Percentiles rank a stretch among this genome's conserved stretches.
phyloP scores from a whole-genome alignment of 1,140 invertebrate species.

The Hetaerina americana region DNA sequence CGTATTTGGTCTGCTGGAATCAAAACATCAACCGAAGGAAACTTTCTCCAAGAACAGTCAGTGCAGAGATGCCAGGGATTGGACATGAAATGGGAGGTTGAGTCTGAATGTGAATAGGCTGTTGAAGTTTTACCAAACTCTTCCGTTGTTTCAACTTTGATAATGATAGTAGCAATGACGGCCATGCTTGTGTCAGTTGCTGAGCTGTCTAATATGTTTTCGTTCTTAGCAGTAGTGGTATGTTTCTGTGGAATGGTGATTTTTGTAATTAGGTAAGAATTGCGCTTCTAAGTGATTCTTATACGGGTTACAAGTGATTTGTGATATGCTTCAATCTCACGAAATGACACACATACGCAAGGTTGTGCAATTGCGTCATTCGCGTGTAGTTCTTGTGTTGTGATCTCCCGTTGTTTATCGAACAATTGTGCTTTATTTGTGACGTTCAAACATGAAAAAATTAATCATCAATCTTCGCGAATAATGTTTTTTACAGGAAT shows the following conservation, averaged over 20 bases:
- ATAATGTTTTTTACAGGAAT: slow-evolving; percentile 37
- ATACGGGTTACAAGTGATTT: neutral
- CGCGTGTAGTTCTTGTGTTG: neutral
- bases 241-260: slow-evolving; percentile 45
- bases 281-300: slow-evolving; percentile 22
- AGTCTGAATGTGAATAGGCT: neutral
- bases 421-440: neutral
- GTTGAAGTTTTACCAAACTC: neutral
- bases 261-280: slow-evolving; percentile 41
- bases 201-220: slow-evolving; percentile 55
- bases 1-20: neutral
- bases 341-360: too few species aligned
- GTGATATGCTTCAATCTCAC: neutral
- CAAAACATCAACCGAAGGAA: neutral
- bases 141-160: neutral
- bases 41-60: neutral
- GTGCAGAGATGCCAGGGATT: neutral
- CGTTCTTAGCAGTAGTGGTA: slow-evolving; percentile 48
- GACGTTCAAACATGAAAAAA: neutral
- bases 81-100: neutral
- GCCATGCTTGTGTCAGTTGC: slow-evolving; percentile 48
- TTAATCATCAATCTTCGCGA: neutral
- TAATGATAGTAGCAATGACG: slow-evolving; percentile 32
- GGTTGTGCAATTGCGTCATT: neutral
- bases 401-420: neutral